Conservation (phyloP, 92 coral and sea anemone species). For the Pocillopora meandrina region DNA sequence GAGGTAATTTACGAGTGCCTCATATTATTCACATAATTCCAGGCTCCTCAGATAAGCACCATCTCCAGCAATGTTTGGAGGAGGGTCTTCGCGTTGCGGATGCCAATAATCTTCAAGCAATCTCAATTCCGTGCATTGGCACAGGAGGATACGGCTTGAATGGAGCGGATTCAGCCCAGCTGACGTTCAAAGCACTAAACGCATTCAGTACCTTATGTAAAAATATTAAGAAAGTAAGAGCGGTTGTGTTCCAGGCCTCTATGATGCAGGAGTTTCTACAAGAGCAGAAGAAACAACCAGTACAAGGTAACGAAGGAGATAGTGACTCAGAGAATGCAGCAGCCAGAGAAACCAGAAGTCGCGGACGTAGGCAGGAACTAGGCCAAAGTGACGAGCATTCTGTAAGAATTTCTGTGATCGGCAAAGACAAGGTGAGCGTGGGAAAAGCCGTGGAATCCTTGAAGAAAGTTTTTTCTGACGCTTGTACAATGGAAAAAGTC, state of each 20-base stretch:
- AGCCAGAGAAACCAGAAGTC: background rate
- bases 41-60: too few species aligned
- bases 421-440: conserved; percentile 25
- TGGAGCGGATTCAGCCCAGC: conserved; percentile 41
- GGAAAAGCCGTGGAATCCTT: conserved; percentile 41
- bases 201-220: conserved; percentile 13
- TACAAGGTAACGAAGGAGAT: background rate
- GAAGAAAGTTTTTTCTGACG: conserved; percentile 47
- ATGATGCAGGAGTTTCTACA: conserved; percentile 58
- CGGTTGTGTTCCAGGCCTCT: conserved; percentile 53
- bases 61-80: too few species aligned
- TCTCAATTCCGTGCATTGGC: too few species aligned
- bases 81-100: too few species aligned
- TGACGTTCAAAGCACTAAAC: conserved; percentile 53
- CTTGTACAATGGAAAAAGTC: conserved; percentile 60
- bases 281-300: too few species aligned
- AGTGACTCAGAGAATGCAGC: background rate
- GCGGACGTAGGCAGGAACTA: background rate
- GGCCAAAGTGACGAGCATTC: background rate
- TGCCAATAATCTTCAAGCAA: too few species aligned
- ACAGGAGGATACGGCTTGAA: conserved; percentile 21
- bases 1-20: background rate
- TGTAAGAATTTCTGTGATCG: conserved; percentile 21
- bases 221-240: conserved; percentile 37
- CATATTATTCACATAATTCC: too few species aligned